A percentile compares a stretch with the other conserved stretches of the same genome.
Evolutionary conservation across 2,888 invertebrate species (phyloP).

Genomic region (Eupithecia dodoneata): DNA sequence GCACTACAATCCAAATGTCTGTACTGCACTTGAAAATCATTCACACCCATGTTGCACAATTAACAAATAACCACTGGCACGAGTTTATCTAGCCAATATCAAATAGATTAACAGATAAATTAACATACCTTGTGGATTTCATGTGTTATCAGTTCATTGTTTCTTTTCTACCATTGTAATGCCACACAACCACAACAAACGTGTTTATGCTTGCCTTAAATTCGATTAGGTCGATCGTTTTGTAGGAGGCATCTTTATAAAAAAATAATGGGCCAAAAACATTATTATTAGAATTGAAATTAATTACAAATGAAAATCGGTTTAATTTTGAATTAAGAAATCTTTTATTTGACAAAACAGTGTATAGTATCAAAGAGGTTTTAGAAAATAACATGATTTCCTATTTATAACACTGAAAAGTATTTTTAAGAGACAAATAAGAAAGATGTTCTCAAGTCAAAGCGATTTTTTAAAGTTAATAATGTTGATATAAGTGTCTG

Average conservation of each 20-base stretch:
- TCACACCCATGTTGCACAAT: constrained; percentile 29
- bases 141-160: constrained; percentile 20
- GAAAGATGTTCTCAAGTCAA: neutral
- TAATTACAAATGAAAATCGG: too few relatives aligned
- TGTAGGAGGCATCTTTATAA: too few relatives aligned
- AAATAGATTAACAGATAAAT: constrained; percentile 7
- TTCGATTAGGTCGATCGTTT: neutral
- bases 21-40: constrained; percentile 52
- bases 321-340: too few relatives aligned
- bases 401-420: too few relatives aligned
- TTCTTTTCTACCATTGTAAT: neutral
- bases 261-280: too few relatives aligned
- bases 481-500: neutral
- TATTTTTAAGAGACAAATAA: too few relatives aligned
- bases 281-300: too few relatives aligned
- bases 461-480: neutral
- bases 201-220: neutral
- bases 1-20: constrained; percentile 53
- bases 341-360: too few relatives aligned
- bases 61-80: constrained; percentile 18
- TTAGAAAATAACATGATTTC: too few relatives aligned
- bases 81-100: neutral
- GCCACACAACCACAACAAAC: neutral
- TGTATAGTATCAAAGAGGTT: too few relatives aligned
- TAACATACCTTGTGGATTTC: neutral